A percentile compares a stretch with the other conserved stretches of the same genome.
Evolutionary conservation across 2,888 invertebrate genomes (phyloP).

Genomic region (Seira musarum): DNA sequence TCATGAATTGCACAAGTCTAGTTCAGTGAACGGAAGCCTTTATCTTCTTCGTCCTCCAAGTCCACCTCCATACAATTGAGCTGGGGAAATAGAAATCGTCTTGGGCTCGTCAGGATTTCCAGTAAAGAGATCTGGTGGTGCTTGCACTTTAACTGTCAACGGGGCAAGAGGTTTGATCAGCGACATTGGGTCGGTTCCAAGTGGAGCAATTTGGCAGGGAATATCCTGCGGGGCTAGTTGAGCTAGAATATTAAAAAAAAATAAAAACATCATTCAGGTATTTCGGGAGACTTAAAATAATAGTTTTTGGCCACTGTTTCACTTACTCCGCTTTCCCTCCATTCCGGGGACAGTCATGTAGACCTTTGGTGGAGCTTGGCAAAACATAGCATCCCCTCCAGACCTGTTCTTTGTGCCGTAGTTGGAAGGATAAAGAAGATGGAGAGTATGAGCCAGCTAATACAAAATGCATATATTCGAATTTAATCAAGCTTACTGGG

Average conservation of each 20-base stretch:
- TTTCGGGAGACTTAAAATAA: no score
- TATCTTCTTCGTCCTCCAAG: neutral
- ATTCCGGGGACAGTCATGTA: conserved; percentile 30
- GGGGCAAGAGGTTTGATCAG: conserved; percentile 48
- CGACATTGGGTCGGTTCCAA: conserved; percentile 47
- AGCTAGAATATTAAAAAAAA: no score
- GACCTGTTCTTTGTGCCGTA: no score
- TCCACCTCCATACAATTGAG: conserved; percentile 33
- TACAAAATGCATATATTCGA: no score
- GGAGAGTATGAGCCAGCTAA: no score
- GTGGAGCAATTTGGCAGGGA: conserved; percentile 51
- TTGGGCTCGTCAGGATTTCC: conserved; percentile 33
- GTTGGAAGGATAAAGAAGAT: no score
- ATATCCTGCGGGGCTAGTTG: conserved; percentile 25
- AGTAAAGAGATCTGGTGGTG: conserved; percentile 40
- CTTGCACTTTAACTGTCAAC: conserved; percentile 42
- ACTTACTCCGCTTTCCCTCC: no score
- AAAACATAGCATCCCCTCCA: neutral
- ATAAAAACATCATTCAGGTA: no score
- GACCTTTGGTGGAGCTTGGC: conserved; percentile 42
- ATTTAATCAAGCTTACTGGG: no score
- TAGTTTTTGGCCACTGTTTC: no score
- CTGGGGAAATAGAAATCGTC: conserved; percentile 43
- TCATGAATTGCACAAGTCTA: no score
- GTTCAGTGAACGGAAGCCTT: no score